A percentile compares a stretch with the other conserved stretches of the same genome.
These are phyloP conservation scores for Globodera ellingtonae DNA, from an alignment of 1,140 invertebrate genomes.

Conservation along the genomic window DNA sequence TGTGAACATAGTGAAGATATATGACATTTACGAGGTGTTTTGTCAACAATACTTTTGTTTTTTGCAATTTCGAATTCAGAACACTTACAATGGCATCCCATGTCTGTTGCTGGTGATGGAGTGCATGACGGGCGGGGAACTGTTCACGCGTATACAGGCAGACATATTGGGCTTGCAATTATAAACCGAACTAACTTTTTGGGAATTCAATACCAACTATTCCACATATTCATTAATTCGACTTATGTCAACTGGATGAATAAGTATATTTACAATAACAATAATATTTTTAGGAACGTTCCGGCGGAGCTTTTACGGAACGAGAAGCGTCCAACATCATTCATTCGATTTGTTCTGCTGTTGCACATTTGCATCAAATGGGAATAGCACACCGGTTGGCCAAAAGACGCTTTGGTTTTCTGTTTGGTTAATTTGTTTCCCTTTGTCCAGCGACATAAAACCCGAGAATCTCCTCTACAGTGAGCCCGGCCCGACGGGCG, in stretches of 20 bases:
- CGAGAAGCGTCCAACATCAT: constrained; percentile 86
- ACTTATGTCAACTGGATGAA: no score
- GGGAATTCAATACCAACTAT: no score
- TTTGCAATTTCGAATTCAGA: constrained; percentile 65
- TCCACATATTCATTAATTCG: no score
- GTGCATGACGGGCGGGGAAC: constrained; percentile 94
- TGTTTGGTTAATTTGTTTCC: constrained; percentile 75
- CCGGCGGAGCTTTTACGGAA: constrained; percentile 58
- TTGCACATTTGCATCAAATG: constrained; percentile 87
- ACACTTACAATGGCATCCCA: constrained; percentile 82
- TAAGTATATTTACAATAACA: background rate
- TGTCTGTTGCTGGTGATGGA: constrained; percentile 97
- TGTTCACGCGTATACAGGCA: constrained; percentile 71
- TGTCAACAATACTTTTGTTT: background rate
- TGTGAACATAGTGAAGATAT: constrained; percentile 86
- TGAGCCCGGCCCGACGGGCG: constrained; percentile 69
- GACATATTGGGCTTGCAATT: background rate
- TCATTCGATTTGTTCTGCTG: constrained; percentile 90
- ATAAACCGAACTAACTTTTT: no score
- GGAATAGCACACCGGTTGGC: constrained; percentile 73
- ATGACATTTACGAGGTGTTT: constrained; percentile 83
- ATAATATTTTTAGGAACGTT: constrained; percentile 47
- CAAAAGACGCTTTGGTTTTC: constrained; percentile 77
- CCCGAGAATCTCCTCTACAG: constrained; percentile 70
- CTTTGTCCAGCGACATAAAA: constrained; percentile 54